Evolutionary conservation across 2,888 invertebrate species (phyloP).

Genomic region (Metallyticus violacea): DNA sequence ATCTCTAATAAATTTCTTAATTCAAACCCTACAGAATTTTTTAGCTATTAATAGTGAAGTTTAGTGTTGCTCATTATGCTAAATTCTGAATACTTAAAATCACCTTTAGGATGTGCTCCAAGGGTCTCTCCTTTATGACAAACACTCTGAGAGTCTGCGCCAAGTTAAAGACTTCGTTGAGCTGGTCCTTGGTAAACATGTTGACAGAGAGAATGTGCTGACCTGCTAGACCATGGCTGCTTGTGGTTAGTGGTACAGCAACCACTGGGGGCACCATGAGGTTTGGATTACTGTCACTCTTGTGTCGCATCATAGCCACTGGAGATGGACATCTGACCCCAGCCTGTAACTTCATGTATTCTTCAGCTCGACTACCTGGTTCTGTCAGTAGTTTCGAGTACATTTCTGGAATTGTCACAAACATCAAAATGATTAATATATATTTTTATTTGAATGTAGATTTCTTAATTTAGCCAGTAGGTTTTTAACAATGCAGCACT

Average conservation of each 20-base stretch:
- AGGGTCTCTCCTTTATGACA: constrained; percentile 76
- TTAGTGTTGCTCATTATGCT: no score
- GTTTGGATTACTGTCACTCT: constrained; percentile 45
- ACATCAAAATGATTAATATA: background rate
- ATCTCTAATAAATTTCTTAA: no score
- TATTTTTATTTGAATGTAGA: no score
- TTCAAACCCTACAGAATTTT: no score
- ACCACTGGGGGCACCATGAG: constrained; percentile 36
- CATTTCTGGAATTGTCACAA: constrained; percentile 43
- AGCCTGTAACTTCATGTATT: constrained; percentile 3
- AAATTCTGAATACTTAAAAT: no score
- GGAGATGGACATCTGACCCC: constrained; percentile 40
- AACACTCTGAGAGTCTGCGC: constrained; percentile 71
- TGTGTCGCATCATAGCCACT: constrained; percentile 39
- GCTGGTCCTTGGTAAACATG: constrained; percentile 81
- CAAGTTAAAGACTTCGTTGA: constrained; percentile 91
- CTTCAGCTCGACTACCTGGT: background rate
- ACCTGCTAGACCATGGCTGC: constrained; percentile 56
- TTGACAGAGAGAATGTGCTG: constrained; percentile 84
- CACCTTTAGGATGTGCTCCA: constrained; percentile 80
- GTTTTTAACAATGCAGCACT: no score
- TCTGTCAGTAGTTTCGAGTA: constrained; percentile 46
- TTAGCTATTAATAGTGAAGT: no score
- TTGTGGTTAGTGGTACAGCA: background rate
- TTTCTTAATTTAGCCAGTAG: no score